Base-by-base conservation (phyloP, 1,140 invertebrate species). In the Onthophagus taurus region DNA sequence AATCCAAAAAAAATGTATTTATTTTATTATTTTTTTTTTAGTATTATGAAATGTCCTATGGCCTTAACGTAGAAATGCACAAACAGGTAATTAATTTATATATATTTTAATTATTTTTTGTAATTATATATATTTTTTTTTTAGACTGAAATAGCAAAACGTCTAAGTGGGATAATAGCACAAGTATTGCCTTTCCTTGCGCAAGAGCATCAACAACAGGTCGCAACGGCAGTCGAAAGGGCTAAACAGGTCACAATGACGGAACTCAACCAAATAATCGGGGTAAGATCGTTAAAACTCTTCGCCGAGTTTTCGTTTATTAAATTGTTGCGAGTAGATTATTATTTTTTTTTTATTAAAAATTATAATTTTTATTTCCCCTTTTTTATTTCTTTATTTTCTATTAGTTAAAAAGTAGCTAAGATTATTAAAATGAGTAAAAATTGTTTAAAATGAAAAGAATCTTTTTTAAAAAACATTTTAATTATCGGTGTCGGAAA, bases 31-130 rank as follows among this genome's bases (percentile, higher is more conserved):
- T 68, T 69, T 75, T 59, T 75, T 66, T 89, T 57, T 81, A 96
- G 92, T 98, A 98, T 74, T 97, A 97, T 76, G 94, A 98, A 77
- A 97, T 97, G 91, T 95, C 92, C 18, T 97, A 96, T 74, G 91
- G 92, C 54, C 81, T 97, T 67, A 97, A 97, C 70, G 91, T 97
- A 60, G 95, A 98, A 78, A 96, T 98, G 90, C 92, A 97, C 72
- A 98, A 97, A 81, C 95, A 97, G 84, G 89, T 93, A 78, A 38
- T 18, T 21, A 21, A 14, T 19, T 21, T 16, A 14, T 6, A 12
- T 8, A 33, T 9, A 33, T 33, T 33, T 12, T 12, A 6, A 14
- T 33, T 9, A 6, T 6, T 33, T 12, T 33, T 8, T 33, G 31
- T 14, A 33, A 33, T 16, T 33, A n/a, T n/a, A n/a, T 33, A 33